Conservation (phyloP, 2,113 vertebrate species). For the Colossoma macropomum region DNA sequence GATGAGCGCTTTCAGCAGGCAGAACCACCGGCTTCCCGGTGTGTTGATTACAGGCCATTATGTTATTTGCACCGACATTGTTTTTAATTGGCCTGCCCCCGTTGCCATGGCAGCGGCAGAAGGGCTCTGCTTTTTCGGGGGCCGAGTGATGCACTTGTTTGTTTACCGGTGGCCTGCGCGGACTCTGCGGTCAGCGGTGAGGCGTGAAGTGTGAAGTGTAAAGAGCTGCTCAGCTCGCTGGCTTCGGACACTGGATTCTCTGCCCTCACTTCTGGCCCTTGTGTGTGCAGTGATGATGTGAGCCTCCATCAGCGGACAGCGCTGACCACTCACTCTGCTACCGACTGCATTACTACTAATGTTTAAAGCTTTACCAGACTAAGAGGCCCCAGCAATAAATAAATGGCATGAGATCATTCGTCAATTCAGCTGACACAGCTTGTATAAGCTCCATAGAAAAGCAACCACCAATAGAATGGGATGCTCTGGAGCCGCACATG, state of each 20-base stretch:
- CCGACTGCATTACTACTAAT: neutral
- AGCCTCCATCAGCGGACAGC: neutral
- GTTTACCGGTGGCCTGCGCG: neutral
- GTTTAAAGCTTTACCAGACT: neutral
- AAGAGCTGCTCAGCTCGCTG: neutral
- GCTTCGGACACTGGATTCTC: neutral
- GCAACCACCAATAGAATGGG: no score
- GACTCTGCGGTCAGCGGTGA: constrained; percentile 3
- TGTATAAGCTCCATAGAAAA: no score
- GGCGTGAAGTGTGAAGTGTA: no score
- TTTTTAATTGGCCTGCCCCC: constrained; percentile 64
- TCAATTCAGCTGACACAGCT: no score
- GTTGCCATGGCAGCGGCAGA: constrained; percentile 57
- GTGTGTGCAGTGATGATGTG: neutral
- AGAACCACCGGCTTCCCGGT: constrained; percentile 58
- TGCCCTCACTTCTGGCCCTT: neutral
- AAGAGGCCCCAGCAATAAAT: neutral
- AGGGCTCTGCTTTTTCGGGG: constrained; percentile 26
- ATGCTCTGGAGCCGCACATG: no score
- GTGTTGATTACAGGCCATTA: constrained; percentile 69
- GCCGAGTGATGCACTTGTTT: constrained; percentile 19
- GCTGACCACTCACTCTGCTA: neutral
- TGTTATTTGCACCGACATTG: constrained; percentile 65
- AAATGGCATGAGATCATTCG: neutral
- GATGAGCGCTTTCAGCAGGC: constrained; percentile 59